Evolutionary conservation across 2,797 vertebrate species (phyloP).

Genomic region (Serranus cabrilla): DNA sequence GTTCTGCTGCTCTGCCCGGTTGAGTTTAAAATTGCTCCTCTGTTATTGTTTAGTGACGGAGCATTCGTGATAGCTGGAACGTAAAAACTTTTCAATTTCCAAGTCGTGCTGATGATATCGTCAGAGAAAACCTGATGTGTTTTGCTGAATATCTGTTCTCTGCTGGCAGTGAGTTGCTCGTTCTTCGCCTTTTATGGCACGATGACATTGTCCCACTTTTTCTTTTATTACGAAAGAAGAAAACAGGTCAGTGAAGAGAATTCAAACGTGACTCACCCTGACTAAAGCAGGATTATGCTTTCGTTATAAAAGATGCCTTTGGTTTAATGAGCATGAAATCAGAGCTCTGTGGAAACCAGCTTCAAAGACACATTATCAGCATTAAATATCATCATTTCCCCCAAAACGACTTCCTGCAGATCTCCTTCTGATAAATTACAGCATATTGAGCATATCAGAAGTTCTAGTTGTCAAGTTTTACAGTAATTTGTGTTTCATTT

Average conservation of each 20-base stretch:
- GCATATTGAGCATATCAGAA: not conserved
- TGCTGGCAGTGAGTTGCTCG: not conserved
- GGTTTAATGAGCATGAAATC: slow-evolving; percentile 15
- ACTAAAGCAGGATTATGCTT: not conserved
- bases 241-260: slow-evolving; percentile 14
- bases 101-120: not conserved
- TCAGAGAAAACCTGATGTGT: not conserved
- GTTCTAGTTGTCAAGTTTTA: not conserved
- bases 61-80: slow-evolving; percentile 15
- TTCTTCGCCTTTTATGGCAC: not conserved
- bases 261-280: not conserved
- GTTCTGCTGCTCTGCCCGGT: not conserved
- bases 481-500: not conserved
- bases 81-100: slow-evolving; percentile 24
- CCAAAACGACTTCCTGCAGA: not conserved
- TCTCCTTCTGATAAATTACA: not conserved
- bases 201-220: slow-evolving; percentile 1
- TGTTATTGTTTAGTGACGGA: slow-evolving; percentile 22
- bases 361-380: slow-evolving; percentile 1
- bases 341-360: slow-evolving; percentile 5
- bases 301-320: not conserved
- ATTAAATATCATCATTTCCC: slow-evolving; percentile 4
- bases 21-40: slow-evolving; percentile 30
- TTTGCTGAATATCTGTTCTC: slow-evolving; percentile 1
- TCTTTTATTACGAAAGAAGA: not conserved